These are phyloP conservation scores for Colinus virginianus DNA, from an alignment of 2,113 vertebrate genomes.

Conservation along the genomic window DNA sequence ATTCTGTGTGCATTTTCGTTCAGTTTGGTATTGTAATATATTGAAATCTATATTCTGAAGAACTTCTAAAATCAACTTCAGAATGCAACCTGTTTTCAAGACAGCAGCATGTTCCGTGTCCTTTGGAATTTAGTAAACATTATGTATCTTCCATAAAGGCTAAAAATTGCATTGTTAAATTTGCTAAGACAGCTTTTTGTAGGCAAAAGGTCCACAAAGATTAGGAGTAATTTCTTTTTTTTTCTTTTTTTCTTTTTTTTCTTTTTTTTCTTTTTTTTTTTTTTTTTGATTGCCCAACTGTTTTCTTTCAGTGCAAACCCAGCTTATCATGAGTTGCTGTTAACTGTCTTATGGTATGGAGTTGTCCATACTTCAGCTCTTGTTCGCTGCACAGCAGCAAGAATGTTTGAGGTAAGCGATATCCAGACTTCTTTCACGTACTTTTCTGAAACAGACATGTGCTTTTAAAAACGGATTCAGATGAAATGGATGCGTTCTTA, in stretches of 20 bases:
- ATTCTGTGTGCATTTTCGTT: background rate
- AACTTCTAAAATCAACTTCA: background rate
- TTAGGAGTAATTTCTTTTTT: background rate
- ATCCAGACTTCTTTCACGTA: background rate
- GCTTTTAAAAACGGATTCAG: background rate
- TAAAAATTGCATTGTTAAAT: background rate
- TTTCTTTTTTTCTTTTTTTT: background rate
- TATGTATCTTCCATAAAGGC: background rate
- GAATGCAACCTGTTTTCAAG: background rate
- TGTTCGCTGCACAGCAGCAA: constrained; percentile 95
- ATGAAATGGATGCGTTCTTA: background rate
- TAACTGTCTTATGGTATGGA: constrained; percentile 98
- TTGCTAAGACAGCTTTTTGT: background rate
- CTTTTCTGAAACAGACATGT: background rate
- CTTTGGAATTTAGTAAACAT: background rate
- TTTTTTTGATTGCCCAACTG: background rate
- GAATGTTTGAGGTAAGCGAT: constrained; percentile 96
- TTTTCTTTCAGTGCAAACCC: constrained; percentile 90
- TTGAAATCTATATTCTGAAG: background rate
- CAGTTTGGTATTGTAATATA: background rate
- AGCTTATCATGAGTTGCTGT: constrained; percentile 93
- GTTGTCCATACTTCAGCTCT: constrained; percentile 98
- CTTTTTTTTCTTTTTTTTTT: background rate
- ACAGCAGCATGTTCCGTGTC: fast-evolving
- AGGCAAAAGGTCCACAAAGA: background rate